phyloP scores from a whole-genome alignment of 2,888 invertebrate species.

The Spodoptera picta region DNA sequence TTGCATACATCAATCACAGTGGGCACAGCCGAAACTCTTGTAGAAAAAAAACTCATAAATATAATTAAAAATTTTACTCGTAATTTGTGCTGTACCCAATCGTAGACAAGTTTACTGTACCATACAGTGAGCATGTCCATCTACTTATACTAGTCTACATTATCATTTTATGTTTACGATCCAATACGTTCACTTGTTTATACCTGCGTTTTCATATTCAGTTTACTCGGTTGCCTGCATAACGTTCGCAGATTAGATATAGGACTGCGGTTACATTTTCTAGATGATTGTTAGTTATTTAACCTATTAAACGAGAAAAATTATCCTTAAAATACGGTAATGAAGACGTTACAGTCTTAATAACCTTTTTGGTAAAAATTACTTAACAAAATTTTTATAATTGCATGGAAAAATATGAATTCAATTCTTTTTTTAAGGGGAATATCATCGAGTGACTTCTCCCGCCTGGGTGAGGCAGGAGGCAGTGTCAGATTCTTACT shows the following conservation, averaged over 20 bases:
- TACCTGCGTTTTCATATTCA: conserved; percentile 52
- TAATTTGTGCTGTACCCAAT: too few relatives aligned
- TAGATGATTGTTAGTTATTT: conserved; percentile 8
- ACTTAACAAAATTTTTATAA: too few relatives aligned
- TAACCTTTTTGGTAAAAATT: too few relatives aligned
- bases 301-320: too few relatives aligned
- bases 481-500: too few relatives aligned
- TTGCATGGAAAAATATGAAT: too few relatives aligned
- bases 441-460: too few relatives aligned
- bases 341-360: too few relatives aligned
- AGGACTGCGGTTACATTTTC: conserved; percentile 6
- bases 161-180: conserved; percentile 63
- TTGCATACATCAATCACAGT: neutral
- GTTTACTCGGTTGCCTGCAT: conserved; percentile 45
- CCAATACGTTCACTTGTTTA: conserved; percentile 60
- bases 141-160: conserved; percentile 36
- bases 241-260: conserved; percentile 46
- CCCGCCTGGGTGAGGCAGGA: too few relatives aligned
- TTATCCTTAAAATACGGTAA: too few relatives aligned
- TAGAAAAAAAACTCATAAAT: neutral
- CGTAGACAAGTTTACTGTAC: conserved; percentile 3
- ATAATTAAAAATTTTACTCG: too few relatives aligned
- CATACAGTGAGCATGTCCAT: conserved; percentile 20
- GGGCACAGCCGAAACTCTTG: neutral
- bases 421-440: too few relatives aligned